Base-by-base conservation (phyloP, 2,113 vertebrate species). In the Solea senegalensis region DNA sequence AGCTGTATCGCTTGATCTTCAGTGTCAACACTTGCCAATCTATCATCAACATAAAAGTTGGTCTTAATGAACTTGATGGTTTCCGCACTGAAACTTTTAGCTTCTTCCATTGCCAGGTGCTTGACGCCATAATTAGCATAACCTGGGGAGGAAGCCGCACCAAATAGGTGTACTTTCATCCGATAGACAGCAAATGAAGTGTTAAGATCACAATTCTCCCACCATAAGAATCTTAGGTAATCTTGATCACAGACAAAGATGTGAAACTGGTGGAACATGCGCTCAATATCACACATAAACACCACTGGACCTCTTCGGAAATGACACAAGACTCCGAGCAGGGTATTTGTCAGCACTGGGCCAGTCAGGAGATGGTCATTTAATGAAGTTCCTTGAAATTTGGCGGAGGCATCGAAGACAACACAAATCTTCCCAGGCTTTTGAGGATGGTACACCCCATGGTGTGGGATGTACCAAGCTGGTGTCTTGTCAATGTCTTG, bases 401-500 rank as follows among this genome's bases (percentile, higher is more conserved):
- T 43, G 5, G 41, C 41, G 10, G 61, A 50, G 12, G 8, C 27
- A 16, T 64, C 46, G 39, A 64, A 64, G 13, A 50, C 61, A n/a
- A 63, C 27, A 1, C 8, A 14, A 3, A 40, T 63, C 46, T 40
- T 63, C 15, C 26, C 45, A 10, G 61, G 61, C 44, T 50, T 63
- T 34, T 63, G 46, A 28, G 61, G 61, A 12, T 63, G 61, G 4
- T 63, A 50, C 9, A 63, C 28, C 46, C 34, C 34, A 11, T 64
- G 45, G 46, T 64, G 28, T 5, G 46, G 61, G 34, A 64, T 64
- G 16, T 41, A 65, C 63, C 34, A 26, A 5, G 14, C 63, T 14
- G 9, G 15, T 0, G 15, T 21, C 3, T 43, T 65, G 28, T 51
- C 7, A 1, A 65, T 28, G 39, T 63, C 27, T 21, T 21, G 43